Percentiles rank a stretch among this genome's conserved stretches.
Evolutionary conservation across 2,888 invertebrate species (phyloP).

Genomic region (Autographa gamma): DNA sequence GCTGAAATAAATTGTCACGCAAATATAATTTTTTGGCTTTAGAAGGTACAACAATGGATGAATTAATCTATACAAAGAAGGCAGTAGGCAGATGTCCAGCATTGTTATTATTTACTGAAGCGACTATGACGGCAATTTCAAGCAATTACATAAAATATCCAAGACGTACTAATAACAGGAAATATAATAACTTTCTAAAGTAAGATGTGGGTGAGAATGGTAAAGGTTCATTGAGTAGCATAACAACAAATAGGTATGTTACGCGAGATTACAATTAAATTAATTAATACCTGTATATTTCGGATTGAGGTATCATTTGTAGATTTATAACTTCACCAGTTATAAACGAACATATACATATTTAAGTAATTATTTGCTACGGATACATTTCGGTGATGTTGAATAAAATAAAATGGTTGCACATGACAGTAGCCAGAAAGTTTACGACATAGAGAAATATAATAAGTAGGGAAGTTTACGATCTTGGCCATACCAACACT

Average conservation of each 20-base stretch:
- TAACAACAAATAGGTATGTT: not conserved
- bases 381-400: constrained; percentile 14
- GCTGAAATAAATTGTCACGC: constrained; percentile 11
- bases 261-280: not conserved
- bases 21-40: not conserved
- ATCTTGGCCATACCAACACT: not conserved
- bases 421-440: constrained; percentile 5
- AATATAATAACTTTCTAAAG: not conserved
- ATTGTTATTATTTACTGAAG: too few species aligned
- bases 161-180: too few species aligned
- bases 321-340: constrained; percentile 14
- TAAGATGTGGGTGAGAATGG: not conserved
- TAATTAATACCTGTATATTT: constrained; percentile 9
- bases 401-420: constrained; percentile 3
- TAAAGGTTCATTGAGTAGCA: not conserved
- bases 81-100: too few species aligned
- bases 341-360: constrained; percentile 22
- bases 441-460: not conserved
- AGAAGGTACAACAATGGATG: not conserved
- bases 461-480: too few species aligned
- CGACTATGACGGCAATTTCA: too few species aligned
- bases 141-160: too few species aligned
- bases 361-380: constrained; percentile 2
- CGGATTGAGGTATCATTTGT: constrained; percentile 13
- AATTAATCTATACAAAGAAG: too few species aligned